Percentiles rank a stretch among this genome's conserved stretches.
Evolutionary conservation across 2,113 vertebrate species (phyloP).

Genomic region (Elachura formosa): DNA sequence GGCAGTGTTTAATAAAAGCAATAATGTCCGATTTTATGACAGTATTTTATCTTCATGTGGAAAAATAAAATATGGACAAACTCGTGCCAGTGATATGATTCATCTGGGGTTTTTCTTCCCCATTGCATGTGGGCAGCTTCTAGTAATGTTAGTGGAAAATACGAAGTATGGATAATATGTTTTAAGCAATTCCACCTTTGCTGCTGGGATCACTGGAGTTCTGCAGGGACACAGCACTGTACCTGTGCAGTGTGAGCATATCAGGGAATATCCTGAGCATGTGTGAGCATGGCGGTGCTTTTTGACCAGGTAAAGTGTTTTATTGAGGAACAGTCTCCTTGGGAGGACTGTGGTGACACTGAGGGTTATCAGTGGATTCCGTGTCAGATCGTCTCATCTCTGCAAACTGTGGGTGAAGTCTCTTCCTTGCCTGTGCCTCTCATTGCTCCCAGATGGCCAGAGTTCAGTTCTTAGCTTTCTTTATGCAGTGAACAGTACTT

Average conservation of each 20-base stretch:
- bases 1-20: neutral
- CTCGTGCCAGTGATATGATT: neutral
- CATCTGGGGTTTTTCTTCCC: neutral
- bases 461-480: neutral
- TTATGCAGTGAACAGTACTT: neutral
- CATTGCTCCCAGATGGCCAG: neutral
- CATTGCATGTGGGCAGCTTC: neutral
- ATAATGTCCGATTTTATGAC: neutral
- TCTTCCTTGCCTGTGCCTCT: neutral
- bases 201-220: neutral
- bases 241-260: neutral
- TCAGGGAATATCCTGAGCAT: neutral
- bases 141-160: neutral
- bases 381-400: neutral
- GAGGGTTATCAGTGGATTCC: neutral
- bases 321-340: neutral
- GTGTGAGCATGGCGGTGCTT: neutral
- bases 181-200: neutral
- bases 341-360: neutral
- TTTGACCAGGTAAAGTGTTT: neutral
- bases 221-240: neutral
- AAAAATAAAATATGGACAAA: constrained; percentile 3
- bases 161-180: neutral
- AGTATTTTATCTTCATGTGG: neutral
- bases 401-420: neutral